These are phyloP conservation scores for Leucophora obtusa DNA, from an alignment of 2,888 invertebrate genomes.

Conservation along the genomic window DNA sequence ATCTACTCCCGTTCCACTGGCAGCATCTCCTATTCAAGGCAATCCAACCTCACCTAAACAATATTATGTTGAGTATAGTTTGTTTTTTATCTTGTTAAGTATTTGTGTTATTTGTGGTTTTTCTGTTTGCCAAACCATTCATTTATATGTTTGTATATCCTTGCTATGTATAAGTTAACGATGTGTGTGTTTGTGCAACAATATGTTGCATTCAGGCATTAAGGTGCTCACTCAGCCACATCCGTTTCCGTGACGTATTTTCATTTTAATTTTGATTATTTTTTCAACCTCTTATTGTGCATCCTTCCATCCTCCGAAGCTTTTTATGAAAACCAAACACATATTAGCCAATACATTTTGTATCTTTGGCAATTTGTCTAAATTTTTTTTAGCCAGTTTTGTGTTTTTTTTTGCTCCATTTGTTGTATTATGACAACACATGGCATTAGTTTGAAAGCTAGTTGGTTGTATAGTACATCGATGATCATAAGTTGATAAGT, in stretches of 20 bases:
- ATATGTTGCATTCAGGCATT: constrained; percentile 59
- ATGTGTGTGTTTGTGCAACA: constrained; percentile 43
- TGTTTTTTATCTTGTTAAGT: constrained; percentile 37
- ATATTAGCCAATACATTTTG: constrained; percentile 48
- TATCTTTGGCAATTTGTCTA: constrained; percentile 54
- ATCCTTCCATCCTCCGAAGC: not conserved
- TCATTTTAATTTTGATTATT: constrained; percentile 64
- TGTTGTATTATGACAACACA: not conserved
- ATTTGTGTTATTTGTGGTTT: constrained; percentile 62
- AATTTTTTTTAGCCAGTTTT: constrained; percentile 11
- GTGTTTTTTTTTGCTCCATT: not conserved
- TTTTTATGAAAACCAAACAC: not conserved
- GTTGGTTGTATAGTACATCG: not conserved
- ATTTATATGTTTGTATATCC: constrained; percentile 15
- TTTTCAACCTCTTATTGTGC: constrained; percentile 20
- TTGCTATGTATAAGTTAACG: not conserved
- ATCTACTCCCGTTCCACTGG: constrained; percentile 3
- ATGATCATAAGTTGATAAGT: no score
- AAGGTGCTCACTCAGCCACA: constrained; percentile 63
- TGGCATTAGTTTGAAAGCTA: constrained; percentile 1
- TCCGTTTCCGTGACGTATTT: constrained; percentile 65
- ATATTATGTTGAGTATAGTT: constrained; percentile 10
- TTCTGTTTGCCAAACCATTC: constrained; percentile 47
- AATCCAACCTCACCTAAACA: constrained; percentile 17
- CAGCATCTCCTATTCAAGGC: not conserved